Base-by-base conservation (phyloP, 2,888 invertebrate genomes). In the Drosophila trichaetosa region DNA sequence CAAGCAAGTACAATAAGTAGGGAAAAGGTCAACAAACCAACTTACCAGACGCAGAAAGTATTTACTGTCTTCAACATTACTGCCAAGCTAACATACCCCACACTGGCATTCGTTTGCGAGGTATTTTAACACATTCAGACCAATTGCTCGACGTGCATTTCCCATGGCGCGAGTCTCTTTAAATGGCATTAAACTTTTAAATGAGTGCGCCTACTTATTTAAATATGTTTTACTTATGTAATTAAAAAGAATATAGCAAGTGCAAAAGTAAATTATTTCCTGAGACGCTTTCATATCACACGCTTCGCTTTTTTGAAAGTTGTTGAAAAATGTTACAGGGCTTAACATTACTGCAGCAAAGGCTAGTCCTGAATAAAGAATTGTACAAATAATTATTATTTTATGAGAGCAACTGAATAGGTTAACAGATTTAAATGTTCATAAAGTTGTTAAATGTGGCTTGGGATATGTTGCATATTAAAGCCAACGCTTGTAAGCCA, bases 371-470 rank as follows among this genome's bases (percentile, higher is more conserved):
- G 10, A 42, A 38, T n/a, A 2, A 7, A 38, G 18, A n/a, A 36
- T 27, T 18, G 42, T 36, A 21, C 13, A 34, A 73, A 48, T 42
- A 3, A 21, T 59, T 38, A 21, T 68, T 48, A 62, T 56, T 70
- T 73, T 36, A 77, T 69, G 63, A 36, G 56, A 33, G 68, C 74
- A 74, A 59, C 74, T 77, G 64, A 80, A 74, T 69, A 64, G 63
- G 66, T 76, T 66, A 76, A 54, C 67, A 66, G 70, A 64, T 61
- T 77, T 33, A 73, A 74, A 63, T 68, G 67, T 80, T 64, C 64
- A 64, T 29, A 69, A 75, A 75, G 49, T 72, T 64, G 34, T 63
- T 57, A 51, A 64, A 58, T 64, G 46, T 18, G 1, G 48, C 24
- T 36, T 36, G 31, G 58, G 33, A 36, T 42, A 61, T 36, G 52